A percentile compares a stretch with the other conserved stretches of the same genome.
Evolutionary conservation across 2,797 vertebrate species (phyloP).

Genomic region (Peromyscus attwateri): DNA sequence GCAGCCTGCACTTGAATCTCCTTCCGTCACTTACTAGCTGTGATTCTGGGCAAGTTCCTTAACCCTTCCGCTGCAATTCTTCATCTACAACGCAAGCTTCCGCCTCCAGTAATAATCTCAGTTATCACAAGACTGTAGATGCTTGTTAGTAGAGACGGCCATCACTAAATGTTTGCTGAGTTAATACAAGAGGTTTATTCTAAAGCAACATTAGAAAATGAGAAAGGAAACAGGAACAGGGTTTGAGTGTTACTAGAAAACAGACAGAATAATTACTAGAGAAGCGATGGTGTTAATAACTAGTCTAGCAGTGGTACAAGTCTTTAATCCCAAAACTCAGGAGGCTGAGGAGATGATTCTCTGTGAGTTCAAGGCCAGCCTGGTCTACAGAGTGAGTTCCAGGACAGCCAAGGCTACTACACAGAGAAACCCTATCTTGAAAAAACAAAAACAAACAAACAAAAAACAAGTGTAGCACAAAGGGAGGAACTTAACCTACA

Average conservation of each 20-base stretch:
- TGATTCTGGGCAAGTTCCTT: neutral
- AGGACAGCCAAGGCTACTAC: too few species aligned
- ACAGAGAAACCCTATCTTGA: too few species aligned
- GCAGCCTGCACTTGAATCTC: neutral
- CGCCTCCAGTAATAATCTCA: neutral
- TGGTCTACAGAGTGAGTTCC: too few species aligned
- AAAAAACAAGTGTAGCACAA: too few species aligned
- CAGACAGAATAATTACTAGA: slow-evolving; percentile 26
- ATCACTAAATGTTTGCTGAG: slow-evolving; percentile 15
- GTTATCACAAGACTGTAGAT: slow-evolving; percentile 11
- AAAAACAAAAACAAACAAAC: too few species aligned
- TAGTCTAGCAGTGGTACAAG: too few species aligned
- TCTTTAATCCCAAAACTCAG: too few species aligned
- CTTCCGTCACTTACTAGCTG: neutral
- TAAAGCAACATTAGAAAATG: slow-evolving; percentile 40
- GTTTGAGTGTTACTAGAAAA: slow-evolving; percentile 32
- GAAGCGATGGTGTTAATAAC: slow-evolving; percentile 1
- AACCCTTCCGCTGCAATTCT: neutral
- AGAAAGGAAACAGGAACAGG: neutral
- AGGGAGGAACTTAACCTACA: neutral
- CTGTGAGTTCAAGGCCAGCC: too few species aligned
- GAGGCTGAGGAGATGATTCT: too few species aligned
- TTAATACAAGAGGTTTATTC: slow-evolving; percentile 59
- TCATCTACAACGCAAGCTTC: neutral
- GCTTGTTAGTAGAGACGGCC: slow-evolving; percentile 10